These are phyloP conservation scores for Psittacula derbiana DNA, from an alignment of 2,797 vertebrate species.

Conservation along the genomic window DNA sequence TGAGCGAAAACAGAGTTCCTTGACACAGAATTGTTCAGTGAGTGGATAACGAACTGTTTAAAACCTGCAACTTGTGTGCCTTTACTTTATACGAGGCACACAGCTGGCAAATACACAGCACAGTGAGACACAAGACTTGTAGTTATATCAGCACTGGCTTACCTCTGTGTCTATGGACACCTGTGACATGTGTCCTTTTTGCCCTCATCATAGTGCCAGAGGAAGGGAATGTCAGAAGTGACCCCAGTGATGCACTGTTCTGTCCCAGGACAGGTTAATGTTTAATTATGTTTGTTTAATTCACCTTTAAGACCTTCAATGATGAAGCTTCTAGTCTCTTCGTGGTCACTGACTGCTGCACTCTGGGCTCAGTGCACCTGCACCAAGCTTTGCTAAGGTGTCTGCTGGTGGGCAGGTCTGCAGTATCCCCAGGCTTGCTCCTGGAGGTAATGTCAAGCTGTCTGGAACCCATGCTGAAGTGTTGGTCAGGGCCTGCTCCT, in stretches of 20 bases:
- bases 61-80: not conserved
- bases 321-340: not conserved
- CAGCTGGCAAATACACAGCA: not conserved
- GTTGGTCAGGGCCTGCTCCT: not conserved
- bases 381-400: not conserved
- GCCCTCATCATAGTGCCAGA: not conserved
- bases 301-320: not conserved
- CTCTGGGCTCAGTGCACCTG: not conserved
- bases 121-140: not conserved
- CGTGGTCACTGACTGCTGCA: not conserved
- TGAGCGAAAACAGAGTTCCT: not conserved
- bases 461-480: not conserved
- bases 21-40: not conserved
- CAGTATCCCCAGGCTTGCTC: not conserved
- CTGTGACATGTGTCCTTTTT: rapidly evolving
- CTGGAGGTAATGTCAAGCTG: not conserved
- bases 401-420: not conserved
- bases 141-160: not conserved
- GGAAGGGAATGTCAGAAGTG: not conserved
- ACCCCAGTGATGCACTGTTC: not conserved
- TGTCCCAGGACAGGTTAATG: not conserved
- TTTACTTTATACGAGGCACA: not conserved
- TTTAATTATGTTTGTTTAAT: not conserved
- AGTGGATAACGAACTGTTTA: not conserved
- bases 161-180: not conserved